Conservation (phyloP, 2,888 invertebrate genomes). For the Dendrolimus pini region DNA sequence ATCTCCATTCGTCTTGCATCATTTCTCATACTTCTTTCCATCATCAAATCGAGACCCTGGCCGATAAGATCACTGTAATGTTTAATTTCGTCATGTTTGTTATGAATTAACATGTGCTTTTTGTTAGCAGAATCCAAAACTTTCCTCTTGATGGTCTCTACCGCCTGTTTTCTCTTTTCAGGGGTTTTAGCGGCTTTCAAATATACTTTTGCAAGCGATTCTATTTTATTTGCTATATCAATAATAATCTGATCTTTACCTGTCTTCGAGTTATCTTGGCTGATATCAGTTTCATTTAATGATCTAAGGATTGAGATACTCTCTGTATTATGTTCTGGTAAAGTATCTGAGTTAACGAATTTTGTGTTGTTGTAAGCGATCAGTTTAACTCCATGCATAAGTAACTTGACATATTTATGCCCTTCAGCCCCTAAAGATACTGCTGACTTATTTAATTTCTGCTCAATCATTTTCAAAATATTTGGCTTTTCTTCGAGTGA, state of each 20-base stretch:
- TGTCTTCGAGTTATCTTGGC: constrained; percentile 5
- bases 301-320: constrained; percentile 2
- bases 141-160: constrained; percentile 24
- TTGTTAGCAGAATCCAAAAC: constrained; percentile 20
- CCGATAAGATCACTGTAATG: constrained; percentile 24
- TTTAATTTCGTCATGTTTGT: constrained; percentile 22
- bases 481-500: constrained; percentile 17
- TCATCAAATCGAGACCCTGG: constrained; percentile 21
- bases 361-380: constrained; percentile 15
- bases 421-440: constrained; percentile 25
- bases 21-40: constrained; percentile 10
- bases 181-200: constrained; percentile 20
- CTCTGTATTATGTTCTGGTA: background rate
- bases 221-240: constrained; percentile 29
- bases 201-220: constrained; percentile 23
- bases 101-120: constrained; percentile 18
- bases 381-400: constrained; percentile 43
- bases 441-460: constrained; percentile 29
- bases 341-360: background rate
- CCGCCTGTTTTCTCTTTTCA: constrained; percentile 22
- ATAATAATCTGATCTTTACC: constrained; percentile 16
- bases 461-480: constrained; percentile 27
- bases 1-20: background rate
- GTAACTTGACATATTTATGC: constrained; percentile 35
- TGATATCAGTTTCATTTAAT: constrained; percentile 1